phyloP scores from a whole-genome alignment of 2,113 vertebrate species.

The Regulus satrapa region DNA sequence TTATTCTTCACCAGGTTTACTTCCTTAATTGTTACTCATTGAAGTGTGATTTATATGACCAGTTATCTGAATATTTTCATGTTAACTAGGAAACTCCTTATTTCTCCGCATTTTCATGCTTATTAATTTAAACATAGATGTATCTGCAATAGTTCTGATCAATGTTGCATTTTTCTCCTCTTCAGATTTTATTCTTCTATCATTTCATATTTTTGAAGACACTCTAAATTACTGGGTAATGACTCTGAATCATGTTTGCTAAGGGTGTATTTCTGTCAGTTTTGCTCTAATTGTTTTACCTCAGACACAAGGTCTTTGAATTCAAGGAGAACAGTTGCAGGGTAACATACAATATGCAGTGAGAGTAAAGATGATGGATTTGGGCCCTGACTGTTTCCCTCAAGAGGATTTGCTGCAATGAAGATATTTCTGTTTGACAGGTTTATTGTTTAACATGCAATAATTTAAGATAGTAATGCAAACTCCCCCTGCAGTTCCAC shows the following conservation, averaged over 20 bases:
- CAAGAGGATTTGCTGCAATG: neutral
- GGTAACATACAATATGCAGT: neutral
- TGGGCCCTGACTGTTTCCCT: neutral
- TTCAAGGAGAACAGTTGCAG: neutral
- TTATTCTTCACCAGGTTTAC: slow-evolving; percentile 25
- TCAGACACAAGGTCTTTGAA: neutral
- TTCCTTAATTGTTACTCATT: neutral
- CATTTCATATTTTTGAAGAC: neutral
- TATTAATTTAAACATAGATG: neutral
- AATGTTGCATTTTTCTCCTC: neutral
- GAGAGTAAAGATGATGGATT: neutral
- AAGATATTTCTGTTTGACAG: slow-evolving; percentile 36
- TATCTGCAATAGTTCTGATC: neutral
- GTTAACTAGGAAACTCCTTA: neutral
- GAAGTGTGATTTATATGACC: neutral
- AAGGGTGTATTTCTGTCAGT: neutral
- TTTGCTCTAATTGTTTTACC: neutral
- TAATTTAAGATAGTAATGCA: slow-evolving; percentile 28
- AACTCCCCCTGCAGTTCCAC: neutral
- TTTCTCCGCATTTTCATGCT: neutral
- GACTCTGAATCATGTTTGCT: neutral
- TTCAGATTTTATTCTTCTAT: neutral
- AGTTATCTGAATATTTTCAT: neutral
- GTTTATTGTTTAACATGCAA: slow-evolving; percentile 46
- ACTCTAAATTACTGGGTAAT: neutral